Conservation (phyloP, 2,113 vertebrate genomes). For the Channa maculata region DNA sequence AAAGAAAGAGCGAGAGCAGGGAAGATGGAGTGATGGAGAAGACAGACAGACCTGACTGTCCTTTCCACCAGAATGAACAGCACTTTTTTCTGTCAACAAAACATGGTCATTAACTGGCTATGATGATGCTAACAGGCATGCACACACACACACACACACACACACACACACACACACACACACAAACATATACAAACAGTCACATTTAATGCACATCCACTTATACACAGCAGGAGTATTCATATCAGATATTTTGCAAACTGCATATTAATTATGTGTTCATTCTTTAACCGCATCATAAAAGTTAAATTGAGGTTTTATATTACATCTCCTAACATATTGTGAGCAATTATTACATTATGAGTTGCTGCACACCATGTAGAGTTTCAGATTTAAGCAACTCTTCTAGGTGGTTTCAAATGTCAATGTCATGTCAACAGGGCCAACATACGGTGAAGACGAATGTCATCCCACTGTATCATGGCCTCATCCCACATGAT, state of each 20-base stretch:
- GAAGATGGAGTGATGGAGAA: constrained; percentile 21
- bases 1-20: constrained; percentile 1
- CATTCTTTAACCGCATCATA: constrained; percentile 30
- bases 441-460: too few relatives aligned
- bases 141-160: neutral
- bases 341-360: constrained; percentile 14
- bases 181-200: neutral
- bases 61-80: constrained; percentile 63
- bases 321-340: constrained; percentile 20
- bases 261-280: constrained; percentile 40
- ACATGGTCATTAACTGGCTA: constrained; percentile 55
- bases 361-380: neutral
- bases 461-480: too few relatives aligned
- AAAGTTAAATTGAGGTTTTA: constrained; percentile 15
- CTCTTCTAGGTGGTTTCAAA: neutral
- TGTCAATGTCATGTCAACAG: neutral
- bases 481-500: too few relatives aligned
- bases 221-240: neutral
- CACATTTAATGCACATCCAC: neutral
- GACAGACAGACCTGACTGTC: constrained; percentile 48
- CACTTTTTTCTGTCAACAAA: constrained; percentile 61
- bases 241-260: neutral
- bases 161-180: neutral
- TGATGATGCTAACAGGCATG: constrained; percentile 48
- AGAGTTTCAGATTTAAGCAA: neutral